Evolutionary conservation across 2,888 invertebrate species (phyloP).

Genomic region (Pyrgus malvae): DNA sequence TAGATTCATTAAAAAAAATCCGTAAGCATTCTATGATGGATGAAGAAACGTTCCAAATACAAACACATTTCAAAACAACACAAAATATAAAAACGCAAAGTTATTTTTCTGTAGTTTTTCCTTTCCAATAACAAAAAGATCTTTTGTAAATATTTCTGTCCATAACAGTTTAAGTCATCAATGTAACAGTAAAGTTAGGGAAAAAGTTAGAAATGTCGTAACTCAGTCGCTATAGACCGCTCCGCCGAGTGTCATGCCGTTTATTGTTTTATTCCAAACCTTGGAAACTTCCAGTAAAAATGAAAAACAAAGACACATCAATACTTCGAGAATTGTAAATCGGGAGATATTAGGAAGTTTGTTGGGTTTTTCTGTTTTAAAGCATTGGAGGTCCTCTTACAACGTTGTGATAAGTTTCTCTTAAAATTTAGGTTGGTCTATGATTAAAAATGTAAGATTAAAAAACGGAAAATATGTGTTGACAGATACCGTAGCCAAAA

Average conservation of each 20-base stretch:
- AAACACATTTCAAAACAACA: too few relatives aligned
- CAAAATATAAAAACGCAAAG: too few relatives aligned
- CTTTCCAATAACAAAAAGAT: neutral
- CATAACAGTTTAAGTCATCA: neutral
- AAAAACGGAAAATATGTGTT: too few relatives aligned
- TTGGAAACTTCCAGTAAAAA: conserved; percentile 17
- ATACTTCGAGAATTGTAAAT: conserved; percentile 14
- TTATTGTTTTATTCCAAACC: conserved; percentile 25
- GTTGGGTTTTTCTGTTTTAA: conserved; percentile 5
- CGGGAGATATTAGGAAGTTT: conserved; percentile 13
- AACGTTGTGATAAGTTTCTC: conserved; percentile 1
- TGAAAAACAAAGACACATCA: conserved; percentile 23
- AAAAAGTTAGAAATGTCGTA: neutral
- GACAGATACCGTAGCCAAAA: too few relatives aligned
- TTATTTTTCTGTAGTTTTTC: too few relatives aligned
- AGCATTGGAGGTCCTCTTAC: conserved; percentile 1
- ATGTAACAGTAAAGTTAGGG: neutral
- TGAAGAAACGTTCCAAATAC: too few relatives aligned
- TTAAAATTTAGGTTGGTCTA: too few relatives aligned
- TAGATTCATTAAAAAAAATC: too few relatives aligned
- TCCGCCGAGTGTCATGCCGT: conserved; percentile 11
- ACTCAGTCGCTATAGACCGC: neutral
- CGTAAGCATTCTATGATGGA: too few relatives aligned
- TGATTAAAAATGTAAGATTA: too few relatives aligned
- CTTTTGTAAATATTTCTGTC: neutral